Conservation (phyloP, 2,113 vertebrate species). For the Cepphus grylle region DNA sequence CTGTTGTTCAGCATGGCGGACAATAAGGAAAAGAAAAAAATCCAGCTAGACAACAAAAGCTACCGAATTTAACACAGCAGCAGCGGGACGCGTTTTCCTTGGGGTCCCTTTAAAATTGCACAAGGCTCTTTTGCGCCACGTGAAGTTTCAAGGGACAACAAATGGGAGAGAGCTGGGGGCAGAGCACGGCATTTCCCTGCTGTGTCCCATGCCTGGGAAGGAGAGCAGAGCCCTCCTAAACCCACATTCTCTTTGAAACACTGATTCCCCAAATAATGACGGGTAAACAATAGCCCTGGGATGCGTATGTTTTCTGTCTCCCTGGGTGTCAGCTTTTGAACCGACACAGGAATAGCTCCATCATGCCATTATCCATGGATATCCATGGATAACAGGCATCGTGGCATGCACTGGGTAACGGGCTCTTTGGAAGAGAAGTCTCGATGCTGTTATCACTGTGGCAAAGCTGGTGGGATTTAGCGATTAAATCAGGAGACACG, state of each 20-base stretch:
- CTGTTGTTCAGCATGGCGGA: not conserved
- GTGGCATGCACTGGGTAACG: too few relatives aligned
- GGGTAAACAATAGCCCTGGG: not conserved
- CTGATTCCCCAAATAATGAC: not conserved
- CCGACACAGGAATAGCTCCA: fast-evolving
- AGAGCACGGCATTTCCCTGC: fast-evolving
- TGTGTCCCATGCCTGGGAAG: too few relatives aligned
- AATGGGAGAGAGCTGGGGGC: not conserved
- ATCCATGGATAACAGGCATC: too few relatives aligned
- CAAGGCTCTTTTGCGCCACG: fast-evolving
- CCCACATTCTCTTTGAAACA: not conserved
- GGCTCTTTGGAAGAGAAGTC: not conserved
- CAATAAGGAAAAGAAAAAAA: not conserved
- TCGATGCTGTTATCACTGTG: not conserved
- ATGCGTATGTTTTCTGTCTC: fast-evolving
- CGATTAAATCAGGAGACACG: not conserved
- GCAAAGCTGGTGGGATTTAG: not conserved
- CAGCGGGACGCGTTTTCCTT: not conserved
- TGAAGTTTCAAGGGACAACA: not conserved
- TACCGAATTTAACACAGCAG: not conserved
- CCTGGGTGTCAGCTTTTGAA: not conserved
- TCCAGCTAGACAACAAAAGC: not conserved
- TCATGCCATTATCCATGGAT: too few relatives aligned
- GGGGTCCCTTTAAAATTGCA: not conserved
- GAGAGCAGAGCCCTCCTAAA: not conserved